phyloP scores from a whole-genome alignment of 1,140 invertebrate species.

The Ceratosolen solmsi region DNA sequence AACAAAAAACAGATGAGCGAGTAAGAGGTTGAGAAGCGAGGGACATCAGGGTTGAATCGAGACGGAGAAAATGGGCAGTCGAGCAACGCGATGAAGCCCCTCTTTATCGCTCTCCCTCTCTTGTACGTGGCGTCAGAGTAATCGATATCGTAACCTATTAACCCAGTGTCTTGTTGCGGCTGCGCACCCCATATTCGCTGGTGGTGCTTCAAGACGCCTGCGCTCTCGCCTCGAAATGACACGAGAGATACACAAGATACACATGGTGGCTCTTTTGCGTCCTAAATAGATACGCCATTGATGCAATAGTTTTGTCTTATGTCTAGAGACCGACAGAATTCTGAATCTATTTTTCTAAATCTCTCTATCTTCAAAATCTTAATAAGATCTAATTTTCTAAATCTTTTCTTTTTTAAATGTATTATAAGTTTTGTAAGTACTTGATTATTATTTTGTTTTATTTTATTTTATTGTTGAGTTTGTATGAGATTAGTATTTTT shows the following conservation, averaged over 20 bases:
- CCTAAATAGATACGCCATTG: neutral
- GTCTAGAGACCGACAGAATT: too few relatives aligned
- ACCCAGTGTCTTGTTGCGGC: slow-evolving; percentile 60
- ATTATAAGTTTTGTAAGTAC: too few relatives aligned
- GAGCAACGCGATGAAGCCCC: neutral
- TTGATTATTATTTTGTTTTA: too few relatives aligned
- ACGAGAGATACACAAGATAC: slow-evolving; percentile 54
- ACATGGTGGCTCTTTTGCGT: neutral
- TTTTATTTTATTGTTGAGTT: too few relatives aligned
- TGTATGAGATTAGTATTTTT: too few relatives aligned
- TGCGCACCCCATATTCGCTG: slow-evolving; percentile 41
- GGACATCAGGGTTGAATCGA: slow-evolving; percentile 5
- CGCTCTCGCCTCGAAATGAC: slow-evolving; percentile 55
- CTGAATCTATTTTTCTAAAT: too few relatives aligned
- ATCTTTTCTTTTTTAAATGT: too few relatives aligned
- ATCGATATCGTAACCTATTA: slow-evolving; percentile 67
- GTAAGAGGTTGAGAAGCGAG: too few relatives aligned
- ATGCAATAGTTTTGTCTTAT: slow-evolving; percentile 22
- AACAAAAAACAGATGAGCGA: too few relatives aligned
- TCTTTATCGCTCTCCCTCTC: neutral
- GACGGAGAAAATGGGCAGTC: slow-evolving; percentile 5
- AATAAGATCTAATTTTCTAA: too few relatives aligned
- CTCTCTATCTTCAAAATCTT: too few relatives aligned
- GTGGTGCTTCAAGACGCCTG: neutral
- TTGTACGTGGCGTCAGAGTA: slow-evolving; percentile 7